Conservation (phyloP, 1,140 invertebrate species). For the Temnothorax nylanderi region DNA sequence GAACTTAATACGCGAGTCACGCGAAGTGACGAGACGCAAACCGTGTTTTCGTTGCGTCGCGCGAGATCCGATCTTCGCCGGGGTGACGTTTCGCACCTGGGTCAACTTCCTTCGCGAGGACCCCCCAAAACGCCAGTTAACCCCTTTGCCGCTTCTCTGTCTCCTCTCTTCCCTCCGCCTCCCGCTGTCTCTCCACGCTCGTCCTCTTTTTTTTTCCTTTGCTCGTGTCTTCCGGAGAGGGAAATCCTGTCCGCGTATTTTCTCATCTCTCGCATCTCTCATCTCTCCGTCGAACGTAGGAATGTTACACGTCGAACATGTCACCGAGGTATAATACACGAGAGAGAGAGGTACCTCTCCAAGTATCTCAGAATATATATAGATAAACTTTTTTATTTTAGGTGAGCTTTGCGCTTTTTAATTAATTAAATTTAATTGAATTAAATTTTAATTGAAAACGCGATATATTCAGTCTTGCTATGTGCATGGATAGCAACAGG, state of each 20-base stretch:
- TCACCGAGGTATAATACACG: neutral
- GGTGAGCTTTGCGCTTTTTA: neutral
- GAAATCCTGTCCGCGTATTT: neutral
- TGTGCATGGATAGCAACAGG: too few relatives aligned
- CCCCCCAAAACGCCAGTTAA: slow-evolving; percentile 76
- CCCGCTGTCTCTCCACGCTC: too few relatives aligned
- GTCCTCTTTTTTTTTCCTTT: neutral
- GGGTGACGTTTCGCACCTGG: slow-evolving; percentile 81
- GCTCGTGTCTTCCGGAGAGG: slow-evolving; percentile 3
- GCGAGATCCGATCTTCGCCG: slow-evolving; percentile 72
- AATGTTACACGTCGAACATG: neutral
- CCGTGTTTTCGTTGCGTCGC: slow-evolving; percentile 76
- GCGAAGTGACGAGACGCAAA: slow-evolving; percentile 72
- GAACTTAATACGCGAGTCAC: slow-evolving; percentile 72
- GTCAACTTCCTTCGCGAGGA: slow-evolving; percentile 82
- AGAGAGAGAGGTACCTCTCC: neutral
- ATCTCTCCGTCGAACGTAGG: neutral
- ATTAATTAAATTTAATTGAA: neutral
- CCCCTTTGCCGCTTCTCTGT: slow-evolving; percentile 63
- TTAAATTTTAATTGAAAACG: neutral
- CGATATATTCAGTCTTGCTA: neutral
- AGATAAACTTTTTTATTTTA: neutral
- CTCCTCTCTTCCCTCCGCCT: too few relatives aligned
- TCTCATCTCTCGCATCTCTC: neutral
- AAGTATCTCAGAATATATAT: too few relatives aligned